Evolutionary conservation across 1,140 invertebrate species (phyloP).

Genomic region (Tribolium madens): DNA sequence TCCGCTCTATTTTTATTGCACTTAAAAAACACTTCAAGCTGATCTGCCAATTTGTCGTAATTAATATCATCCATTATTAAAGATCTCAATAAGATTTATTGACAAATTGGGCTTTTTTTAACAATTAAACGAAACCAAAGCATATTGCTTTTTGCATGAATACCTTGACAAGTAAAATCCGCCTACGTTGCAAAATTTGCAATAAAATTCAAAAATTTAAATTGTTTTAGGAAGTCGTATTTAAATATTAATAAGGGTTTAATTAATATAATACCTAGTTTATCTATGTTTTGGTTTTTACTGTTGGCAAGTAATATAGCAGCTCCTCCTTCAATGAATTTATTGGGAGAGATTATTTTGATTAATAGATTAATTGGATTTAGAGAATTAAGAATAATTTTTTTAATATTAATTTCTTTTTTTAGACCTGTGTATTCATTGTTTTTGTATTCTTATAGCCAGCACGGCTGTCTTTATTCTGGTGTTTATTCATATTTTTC

Average conservation of each 20-base stretch:
- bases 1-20: too few species aligned
- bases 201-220: too few species aligned
- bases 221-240: too few species aligned
- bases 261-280: slow-evolving; percentile 66
- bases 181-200: too few species aligned
- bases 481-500: slow-evolving; percentile 64
- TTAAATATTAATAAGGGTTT: slow-evolving; percentile 68
- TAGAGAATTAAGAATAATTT: slow-evolving; percentile 66
- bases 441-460: slow-evolving; percentile 70
- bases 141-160: too few species aligned
- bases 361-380: slow-evolving; percentile 70
- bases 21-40: too few species aligned
- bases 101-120: too few species aligned
- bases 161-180: too few species aligned
- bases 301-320: slow-evolving; percentile 68
- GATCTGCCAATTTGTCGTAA: too few species aligned
- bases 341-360: slow-evolving; percentile 71
- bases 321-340: slow-evolving; percentile 66
- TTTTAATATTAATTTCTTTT: slow-evolving; percentile 68
- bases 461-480: slow-evolving; percentile 69
- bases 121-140: too few species aligned
- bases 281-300: slow-evolving; percentile 74
- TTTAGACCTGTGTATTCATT: slow-evolving; percentile 67
- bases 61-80: too few species aligned
- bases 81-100: too few species aligned